Conservation (phyloP, 2,113 vertebrate genomes). For the Panthera tigris region DNA sequence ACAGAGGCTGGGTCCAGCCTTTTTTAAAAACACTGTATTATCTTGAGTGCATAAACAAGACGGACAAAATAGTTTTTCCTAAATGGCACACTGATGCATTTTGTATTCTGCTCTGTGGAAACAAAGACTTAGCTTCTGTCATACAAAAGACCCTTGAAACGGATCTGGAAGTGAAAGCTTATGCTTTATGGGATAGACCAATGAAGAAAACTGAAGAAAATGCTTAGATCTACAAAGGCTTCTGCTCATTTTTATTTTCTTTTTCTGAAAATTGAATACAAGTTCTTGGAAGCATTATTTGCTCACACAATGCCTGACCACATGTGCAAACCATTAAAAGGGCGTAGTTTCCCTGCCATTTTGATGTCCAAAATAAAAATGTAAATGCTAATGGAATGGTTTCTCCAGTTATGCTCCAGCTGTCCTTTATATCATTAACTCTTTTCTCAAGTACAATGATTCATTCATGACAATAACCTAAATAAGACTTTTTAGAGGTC, state of each 20-base stretch:
- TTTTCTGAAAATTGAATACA: conserved; percentile 15
- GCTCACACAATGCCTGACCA: conserved; percentile 46
- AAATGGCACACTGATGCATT: conserved; percentile 59
- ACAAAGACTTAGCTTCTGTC: conserved; percentile 60
- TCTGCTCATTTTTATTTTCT: conserved; percentile 60
- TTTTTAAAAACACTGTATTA: conserved; percentile 1
- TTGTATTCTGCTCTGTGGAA: conserved; percentile 58
- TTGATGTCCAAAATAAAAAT: conserved; percentile 28
- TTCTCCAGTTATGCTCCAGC: conserved; percentile 24
- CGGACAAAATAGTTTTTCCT: conserved; percentile 47
- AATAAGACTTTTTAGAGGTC: conserved; percentile 15
- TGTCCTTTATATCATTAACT: background rate
- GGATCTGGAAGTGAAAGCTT: conserved; percentile 1
- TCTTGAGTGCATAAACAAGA: conserved; percentile 60
- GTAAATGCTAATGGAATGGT: background rate
- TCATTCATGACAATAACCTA: conserved; percentile 35
- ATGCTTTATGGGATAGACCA: background rate
- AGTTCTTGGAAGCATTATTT: conserved; percentile 55
- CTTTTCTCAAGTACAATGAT: background rate
- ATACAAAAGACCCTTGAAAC: conserved; percentile 69
- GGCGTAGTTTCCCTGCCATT: conserved; percentile 3
- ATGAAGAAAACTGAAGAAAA: conserved; percentile 38
- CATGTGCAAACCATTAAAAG: background rate
- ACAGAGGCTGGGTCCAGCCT: conserved; percentile 6
- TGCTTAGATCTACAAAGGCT: conserved; percentile 59